Percentiles rank a stretch among this genome's conserved stretches.
Evolutionary conservation across 2,113 vertebrate species (phyloP).

Genomic region (Pachyramphus minor): DNA sequence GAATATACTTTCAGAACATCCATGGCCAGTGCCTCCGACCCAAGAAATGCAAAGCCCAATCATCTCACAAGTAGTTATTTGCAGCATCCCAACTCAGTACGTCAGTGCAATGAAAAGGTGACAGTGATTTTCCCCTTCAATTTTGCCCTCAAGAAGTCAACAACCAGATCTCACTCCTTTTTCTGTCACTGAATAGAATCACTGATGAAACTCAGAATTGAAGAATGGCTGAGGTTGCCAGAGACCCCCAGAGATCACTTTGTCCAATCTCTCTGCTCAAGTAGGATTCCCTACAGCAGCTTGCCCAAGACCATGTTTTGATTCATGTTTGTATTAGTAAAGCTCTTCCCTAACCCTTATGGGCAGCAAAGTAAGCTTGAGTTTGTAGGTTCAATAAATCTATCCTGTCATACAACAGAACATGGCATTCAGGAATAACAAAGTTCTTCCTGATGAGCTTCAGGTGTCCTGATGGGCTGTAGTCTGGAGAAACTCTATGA

Average conservation of each 20-base stretch:
- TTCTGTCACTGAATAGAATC: neutral
- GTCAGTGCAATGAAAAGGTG: neutral
- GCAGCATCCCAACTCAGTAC: neutral
- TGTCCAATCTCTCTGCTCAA: neutral
- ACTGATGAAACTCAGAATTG: neutral
- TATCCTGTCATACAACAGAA: neutral
- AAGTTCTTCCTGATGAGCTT: neutral
- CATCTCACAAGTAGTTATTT: neutral
- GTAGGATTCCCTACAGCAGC: accelerated
- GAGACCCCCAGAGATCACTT: neutral
- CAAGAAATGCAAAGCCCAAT: neutral
- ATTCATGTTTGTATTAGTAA: neutral
- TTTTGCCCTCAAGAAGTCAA: neutral
- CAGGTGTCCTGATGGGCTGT: neutral
- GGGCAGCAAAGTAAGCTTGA: neutral
- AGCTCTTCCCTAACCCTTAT: neutral
- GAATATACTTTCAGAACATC: neutral
- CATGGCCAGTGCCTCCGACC: neutral
- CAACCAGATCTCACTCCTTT: neutral
- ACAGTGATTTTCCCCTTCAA: neutral
- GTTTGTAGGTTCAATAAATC: neutral
- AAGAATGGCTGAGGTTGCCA: neutral
- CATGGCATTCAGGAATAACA: neutral
- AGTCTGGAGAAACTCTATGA: neutral
- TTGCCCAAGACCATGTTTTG: neutral